Evolutionary conservation across 2,797 vertebrate species (phyloP).

Genomic region (Poecilia picta): DNA sequence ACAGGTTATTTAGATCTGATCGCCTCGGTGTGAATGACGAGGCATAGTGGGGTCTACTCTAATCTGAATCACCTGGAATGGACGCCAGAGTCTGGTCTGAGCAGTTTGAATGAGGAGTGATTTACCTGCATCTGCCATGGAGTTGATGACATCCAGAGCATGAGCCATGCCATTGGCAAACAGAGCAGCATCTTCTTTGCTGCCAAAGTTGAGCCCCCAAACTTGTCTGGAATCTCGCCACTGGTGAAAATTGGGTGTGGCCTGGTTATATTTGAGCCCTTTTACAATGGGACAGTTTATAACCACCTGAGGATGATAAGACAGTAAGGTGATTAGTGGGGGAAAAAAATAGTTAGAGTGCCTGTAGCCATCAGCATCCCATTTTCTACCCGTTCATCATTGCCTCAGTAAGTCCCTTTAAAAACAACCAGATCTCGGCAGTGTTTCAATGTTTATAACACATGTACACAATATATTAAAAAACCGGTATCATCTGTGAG

Average conservation of each 20-base stretch:
- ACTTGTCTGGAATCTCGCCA: conserved; percentile 92
- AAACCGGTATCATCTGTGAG: background rate
- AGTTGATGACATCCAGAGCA: conserved; percentile 84
- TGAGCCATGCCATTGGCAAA: conserved; percentile 88
- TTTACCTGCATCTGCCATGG: conserved; percentile 79
- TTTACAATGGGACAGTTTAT: conserved; percentile 91
- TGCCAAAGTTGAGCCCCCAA: conserved; percentile 94
- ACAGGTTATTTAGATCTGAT: background rate
- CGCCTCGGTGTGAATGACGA: background rate
- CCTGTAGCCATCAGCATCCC: background rate
- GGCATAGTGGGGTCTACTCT: background rate
- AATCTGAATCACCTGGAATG: background rate
- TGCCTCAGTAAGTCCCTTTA: background rate
- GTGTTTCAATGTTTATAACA: background rate
- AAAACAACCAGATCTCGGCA: background rate
- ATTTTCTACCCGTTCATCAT: background rate
- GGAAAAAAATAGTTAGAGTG: background rate
- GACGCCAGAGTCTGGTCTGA: background rate
- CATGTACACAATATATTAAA: background rate
- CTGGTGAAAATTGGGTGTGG: conserved; percentile 93
- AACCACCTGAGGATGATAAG: conserved; percentile 85
- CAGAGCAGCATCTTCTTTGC: conserved; percentile 87
- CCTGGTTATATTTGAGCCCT: conserved; percentile 94
- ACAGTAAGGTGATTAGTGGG: conserved; percentile 1
- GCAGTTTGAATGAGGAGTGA: background rate